phyloP scores from a whole-genome alignment of 2,113 vertebrate genomes.

The Lophius piscatorius region DNA sequence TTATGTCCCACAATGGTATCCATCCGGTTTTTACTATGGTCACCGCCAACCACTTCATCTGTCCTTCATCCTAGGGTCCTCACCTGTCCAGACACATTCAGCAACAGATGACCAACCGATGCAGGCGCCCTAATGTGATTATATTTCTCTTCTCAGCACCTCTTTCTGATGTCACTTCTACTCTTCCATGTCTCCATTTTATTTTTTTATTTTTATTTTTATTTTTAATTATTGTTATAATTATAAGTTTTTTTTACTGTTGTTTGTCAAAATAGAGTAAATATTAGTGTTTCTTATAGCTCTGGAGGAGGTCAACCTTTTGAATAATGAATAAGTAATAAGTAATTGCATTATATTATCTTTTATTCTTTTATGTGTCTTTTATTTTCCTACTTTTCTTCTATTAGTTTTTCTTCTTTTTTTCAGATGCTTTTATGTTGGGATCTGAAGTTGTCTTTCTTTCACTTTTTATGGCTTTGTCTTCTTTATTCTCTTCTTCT shows the following conservation, averaged over 20 bases:
- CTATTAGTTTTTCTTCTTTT: no score
- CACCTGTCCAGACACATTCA: slow-evolving; percentile 51
- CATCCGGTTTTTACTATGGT: slow-evolving; percentile 46
- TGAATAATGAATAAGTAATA: no score
- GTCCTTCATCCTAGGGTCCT: no score
- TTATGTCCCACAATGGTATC: slow-evolving; percentile 75
- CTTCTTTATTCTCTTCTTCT: no score
- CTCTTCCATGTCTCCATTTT: not conserved
- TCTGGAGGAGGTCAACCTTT: no score
- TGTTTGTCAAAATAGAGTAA: not conserved
- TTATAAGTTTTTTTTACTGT: not conserved
- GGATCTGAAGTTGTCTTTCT: no score
- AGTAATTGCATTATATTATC: no score
- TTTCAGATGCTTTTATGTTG: no score
- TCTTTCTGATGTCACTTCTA: not conserved
- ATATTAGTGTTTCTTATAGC: not conserved
- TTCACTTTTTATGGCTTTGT: no score
- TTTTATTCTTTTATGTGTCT: no score
- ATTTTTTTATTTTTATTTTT: not conserved
- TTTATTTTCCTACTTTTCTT: no score
- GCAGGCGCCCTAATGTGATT: not conserved
- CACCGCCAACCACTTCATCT: slow-evolving; percentile 37
- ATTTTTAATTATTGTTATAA: no score
- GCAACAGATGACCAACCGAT: slow-evolving; percentile 33
- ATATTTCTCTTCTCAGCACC: not conserved